Conservation (phyloP, 2,888 invertebrate genomes). For the Amphipyra berbera region DNA sequence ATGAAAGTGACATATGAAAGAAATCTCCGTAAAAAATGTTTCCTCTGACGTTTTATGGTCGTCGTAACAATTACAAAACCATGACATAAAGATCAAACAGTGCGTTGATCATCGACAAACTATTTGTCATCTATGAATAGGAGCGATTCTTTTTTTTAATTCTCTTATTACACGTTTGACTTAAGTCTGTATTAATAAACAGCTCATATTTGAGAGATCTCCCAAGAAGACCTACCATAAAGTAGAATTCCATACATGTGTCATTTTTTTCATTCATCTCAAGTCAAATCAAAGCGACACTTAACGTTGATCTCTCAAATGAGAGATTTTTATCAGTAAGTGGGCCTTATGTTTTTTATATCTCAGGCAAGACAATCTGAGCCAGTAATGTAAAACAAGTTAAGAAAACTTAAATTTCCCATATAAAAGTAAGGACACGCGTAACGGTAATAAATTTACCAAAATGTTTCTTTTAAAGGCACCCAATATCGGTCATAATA, state of each 20-base stretch:
- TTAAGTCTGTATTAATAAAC: too few relatives aligned
- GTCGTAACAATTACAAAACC: slow-evolving; percentile 27
- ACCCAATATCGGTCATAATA: slow-evolving; percentile 45
- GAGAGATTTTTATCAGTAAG: too few relatives aligned
- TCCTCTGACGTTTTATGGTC: slow-evolving; percentile 23
- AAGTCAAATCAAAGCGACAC: too few relatives aligned
- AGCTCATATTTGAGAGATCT: too few relatives aligned
- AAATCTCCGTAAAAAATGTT: slow-evolving; percentile 46
- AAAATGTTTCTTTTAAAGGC: slow-evolving; percentile 29
- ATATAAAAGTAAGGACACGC: slow-evolving; percentile 30
- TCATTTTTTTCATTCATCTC: too few relatives aligned
- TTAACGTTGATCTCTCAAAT: too few relatives aligned
- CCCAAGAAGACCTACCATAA: too few relatives aligned
- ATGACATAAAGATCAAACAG: slow-evolving; percentile 34
- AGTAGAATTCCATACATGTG: too few relatives aligned
- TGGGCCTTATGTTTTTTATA: too few relatives aligned
- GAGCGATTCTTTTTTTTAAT: slow-evolving; percentile 1
- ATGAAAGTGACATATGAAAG: slow-evolving; percentile 64
- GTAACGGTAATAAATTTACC: slow-evolving; percentile 27
- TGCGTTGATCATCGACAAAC: slow-evolving; percentile 13
- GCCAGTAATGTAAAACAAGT: slow-evolving; percentile 3
- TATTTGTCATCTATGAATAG: slow-evolving; percentile 10
- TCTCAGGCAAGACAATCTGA: too few relatives aligned
- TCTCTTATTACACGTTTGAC: background rate
- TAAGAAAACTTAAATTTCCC: slow-evolving; percentile 11